Conservation (phyloP, 2,113 vertebrate species). For the Regulus satrapa region DNA sequence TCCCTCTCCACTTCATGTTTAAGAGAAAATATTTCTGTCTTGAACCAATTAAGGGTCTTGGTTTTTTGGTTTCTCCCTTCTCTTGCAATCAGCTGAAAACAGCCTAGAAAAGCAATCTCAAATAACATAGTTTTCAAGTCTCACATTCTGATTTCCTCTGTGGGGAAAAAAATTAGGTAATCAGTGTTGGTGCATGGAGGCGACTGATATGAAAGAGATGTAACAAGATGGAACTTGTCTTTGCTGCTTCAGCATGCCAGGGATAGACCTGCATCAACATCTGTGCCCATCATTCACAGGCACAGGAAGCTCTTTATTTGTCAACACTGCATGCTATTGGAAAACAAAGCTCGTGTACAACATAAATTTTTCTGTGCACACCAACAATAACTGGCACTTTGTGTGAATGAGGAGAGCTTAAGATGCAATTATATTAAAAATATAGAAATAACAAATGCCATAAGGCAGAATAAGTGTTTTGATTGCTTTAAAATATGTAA, state of each 20-base stretch:
- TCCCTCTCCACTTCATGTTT: background rate
- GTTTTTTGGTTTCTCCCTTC: background rate
- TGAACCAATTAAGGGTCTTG: background rate
- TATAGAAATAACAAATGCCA: background rate
- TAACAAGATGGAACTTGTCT: background rate
- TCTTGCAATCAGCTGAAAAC: background rate
- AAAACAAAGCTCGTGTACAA: background rate
- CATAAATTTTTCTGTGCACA: background rate
- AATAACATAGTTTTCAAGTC: background rate
- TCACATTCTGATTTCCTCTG: background rate
- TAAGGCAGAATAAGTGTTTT: background rate
- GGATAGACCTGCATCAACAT: background rate
- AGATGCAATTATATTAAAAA: background rate
- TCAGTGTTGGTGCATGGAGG: background rate
- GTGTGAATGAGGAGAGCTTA: background rate
- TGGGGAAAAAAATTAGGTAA: background rate
- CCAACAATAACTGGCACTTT: background rate
- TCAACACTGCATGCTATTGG: background rate
- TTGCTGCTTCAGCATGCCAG: background rate
- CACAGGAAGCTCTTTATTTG: background rate
- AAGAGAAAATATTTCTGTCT: background rate
- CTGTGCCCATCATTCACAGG: background rate
- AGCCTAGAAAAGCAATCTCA: background rate
- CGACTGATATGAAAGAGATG: background rate
- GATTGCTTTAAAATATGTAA: background rate